Percentiles rank a stretch among this genome's conserved stretches.
These are phyloP conservation scores for Coptotermes formosanus DNA, from an alignment of 1,140 invertebrate genomes.

Conservation along the genomic window DNA sequence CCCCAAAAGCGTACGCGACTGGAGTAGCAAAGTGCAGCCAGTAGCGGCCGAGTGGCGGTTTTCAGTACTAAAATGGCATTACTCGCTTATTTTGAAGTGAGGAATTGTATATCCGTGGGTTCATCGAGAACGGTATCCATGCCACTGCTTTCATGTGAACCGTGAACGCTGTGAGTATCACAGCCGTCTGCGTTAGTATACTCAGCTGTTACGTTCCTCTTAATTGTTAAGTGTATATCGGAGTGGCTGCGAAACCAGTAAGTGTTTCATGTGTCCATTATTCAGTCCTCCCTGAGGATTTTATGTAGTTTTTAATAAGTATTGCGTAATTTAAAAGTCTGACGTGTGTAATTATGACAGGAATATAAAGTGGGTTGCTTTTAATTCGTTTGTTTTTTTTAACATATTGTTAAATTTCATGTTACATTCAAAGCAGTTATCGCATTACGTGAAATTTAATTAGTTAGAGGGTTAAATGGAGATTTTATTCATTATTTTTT, in stretches of 20 bases:
- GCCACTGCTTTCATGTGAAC: not conserved
- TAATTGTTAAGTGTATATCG: not conserved
- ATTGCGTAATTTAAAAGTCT: not conserved
- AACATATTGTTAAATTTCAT: not conserved
- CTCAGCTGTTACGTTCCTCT: not conserved
- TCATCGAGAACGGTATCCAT: not conserved
- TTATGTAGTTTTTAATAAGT: not conserved
- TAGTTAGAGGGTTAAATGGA: not conserved
- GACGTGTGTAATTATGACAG: not conserved
- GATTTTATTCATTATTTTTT: no score
- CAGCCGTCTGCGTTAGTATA: not conserved
- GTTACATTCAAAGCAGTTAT: not conserved
- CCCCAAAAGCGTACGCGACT: conserved; percentile 28
- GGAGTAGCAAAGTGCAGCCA: conserved; percentile 27
- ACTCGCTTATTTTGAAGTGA: not conserved
- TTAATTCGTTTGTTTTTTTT: not conserved
- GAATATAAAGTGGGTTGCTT: not conserved
- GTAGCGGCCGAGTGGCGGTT: conserved; percentile 5
- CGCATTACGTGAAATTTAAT: not conserved
- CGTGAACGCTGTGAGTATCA: not conserved
- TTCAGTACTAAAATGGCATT: not conserved
- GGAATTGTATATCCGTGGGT: not conserved
- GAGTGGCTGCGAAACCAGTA: not conserved
- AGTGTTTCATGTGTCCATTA: not conserved
- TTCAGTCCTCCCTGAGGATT: not conserved